Evolutionary conservation across 2,113 vertebrate species (phyloP), one percentile per base, ranked within the genome.

Genomic region (Plecotus auritus): DNA sequence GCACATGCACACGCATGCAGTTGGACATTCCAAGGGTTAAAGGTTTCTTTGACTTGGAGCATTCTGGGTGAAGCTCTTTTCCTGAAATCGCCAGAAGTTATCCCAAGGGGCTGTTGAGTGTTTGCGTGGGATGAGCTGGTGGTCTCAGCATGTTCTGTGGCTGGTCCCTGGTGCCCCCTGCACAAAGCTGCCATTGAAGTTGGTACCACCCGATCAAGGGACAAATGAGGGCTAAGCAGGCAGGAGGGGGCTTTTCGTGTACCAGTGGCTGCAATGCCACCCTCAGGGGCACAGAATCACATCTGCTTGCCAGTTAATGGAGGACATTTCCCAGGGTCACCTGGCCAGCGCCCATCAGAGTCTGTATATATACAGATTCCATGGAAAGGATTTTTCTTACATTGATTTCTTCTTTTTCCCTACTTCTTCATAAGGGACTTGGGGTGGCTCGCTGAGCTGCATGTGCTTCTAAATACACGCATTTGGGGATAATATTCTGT

Each of bases 71-170:
- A 73, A 91, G 17, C 69, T 35, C 7, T 56, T 80, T 78, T 70
- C 94, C 88, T 94, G 94, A n/a, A 22, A 78, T 85, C 37, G 28
- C 85, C 95, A 94, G 89, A 96, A 72, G 73, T 76, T 59, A 93
- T 88, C 86, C 54, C 28, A 12, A 59, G 85, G 91, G 87, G 66
- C 78, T 97, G 94, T 69, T 96, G 95, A 94, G 95, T 95, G 93
- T 93, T 94, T 91, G 87, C 97, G 37, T 90, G 88, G 94, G 90
- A 96, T 86, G 95, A 97, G 92, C 94, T 90, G 95, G 87, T 93
- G 87, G 20, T 87, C 77, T 77, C 95, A 67, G 26, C 10, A 42
- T 67, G 22, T 13, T 0, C 3, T 73, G 45, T 70, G 37, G 20
- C 20, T 40, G 30, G 0, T 35, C 40, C 32, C 61, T 67, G n/a